Evolutionary conservation across 2,797 vertebrate genomes (phyloP).

Genomic region (Cyprinella venusta): DNA sequence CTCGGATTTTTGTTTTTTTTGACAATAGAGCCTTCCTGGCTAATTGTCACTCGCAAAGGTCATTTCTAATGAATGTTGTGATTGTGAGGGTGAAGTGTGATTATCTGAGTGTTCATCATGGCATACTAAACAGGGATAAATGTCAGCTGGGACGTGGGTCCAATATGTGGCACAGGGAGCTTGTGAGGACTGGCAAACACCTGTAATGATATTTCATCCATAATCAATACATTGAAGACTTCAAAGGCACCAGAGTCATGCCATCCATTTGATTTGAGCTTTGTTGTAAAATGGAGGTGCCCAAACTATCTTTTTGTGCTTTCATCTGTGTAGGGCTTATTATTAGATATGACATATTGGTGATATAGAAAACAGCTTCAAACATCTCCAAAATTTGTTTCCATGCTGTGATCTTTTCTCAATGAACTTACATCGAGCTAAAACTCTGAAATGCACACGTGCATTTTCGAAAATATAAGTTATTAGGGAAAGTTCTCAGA

Average conservation of each 20-base stretch:
- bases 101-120: slow-evolving; percentile 55
- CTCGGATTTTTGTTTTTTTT: slow-evolving; percentile 65
- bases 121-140: slow-evolving; percentile 64
- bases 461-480: neutral
- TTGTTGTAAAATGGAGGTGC: slow-evolving; percentile 26
- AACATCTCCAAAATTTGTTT: slow-evolving; percentile 10
- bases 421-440: neutral
- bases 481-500: neutral
- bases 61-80: slow-evolving; percentile 68
- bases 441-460: neutral
- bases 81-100: slow-evolving; percentile 60
- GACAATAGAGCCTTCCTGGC: slow-evolving; percentile 49
- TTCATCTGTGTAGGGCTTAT: slow-evolving; percentile 14
- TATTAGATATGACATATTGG: slow-evolving; percentile 20
- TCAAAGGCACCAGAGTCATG: slow-evolving; percentile 29
- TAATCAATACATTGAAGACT: slow-evolving; percentile 35
- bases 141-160: slow-evolving; percentile 38
- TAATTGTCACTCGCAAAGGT: slow-evolving; percentile 66
- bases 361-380: neutral
- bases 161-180: slow-evolving; percentile 14
- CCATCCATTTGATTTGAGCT: slow-evolving; percentile 33
- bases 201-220: slow-evolving; percentile 37
- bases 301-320: slow-evolving; percentile 33
- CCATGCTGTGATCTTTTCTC: slow-evolving; percentile 1
- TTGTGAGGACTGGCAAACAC: slow-evolving; percentile 32